Evolutionary conservation across 2,888 invertebrate species (phyloP).

Genomic region (Pristionchus maxplancki): DNA sequence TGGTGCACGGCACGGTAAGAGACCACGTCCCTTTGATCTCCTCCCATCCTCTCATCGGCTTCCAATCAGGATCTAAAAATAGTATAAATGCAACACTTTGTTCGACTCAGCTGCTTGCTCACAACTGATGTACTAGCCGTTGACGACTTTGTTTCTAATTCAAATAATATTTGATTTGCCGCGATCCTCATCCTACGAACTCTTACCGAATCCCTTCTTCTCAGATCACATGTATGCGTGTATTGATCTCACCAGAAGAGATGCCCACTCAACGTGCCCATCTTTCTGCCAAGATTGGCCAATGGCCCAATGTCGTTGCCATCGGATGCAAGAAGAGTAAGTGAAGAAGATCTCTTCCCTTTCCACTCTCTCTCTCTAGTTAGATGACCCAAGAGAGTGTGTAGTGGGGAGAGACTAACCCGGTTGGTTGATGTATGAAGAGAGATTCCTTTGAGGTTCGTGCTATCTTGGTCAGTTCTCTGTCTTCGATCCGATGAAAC

Average conservation of each 20-base stretch:
- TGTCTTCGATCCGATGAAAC: background rate
- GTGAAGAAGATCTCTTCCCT: too few species aligned
- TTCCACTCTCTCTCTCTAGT: background rate
- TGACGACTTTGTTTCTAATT: too few species aligned
- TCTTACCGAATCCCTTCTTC: background rate
- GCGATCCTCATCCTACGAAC: background rate
- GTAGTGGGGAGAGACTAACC: background rate
- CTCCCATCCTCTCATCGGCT: background rate
- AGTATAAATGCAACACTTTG: too few species aligned
- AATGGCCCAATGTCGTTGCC: constrained; percentile 1
- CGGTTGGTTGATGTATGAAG: too few species aligned
- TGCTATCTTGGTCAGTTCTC: background rate
- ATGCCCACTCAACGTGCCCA: background rate
- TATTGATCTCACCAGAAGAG: background rate
- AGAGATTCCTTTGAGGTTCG: background rate
- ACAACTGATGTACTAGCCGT: too few species aligned
- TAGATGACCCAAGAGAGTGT: background rate
- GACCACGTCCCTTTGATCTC: too few species aligned
- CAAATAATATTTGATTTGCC: background rate
- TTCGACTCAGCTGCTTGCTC: too few species aligned
- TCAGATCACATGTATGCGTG: constrained; percentile 16
- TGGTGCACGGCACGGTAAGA: background rate
- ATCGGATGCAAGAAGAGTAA: constrained; percentile 16
- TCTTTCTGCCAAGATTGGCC: background rate
- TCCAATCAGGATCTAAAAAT: too few species aligned